Evolutionary conservation across 2,888 invertebrate species (phyloP).

Genomic region (Lasioglossum oenotherae): DNA sequence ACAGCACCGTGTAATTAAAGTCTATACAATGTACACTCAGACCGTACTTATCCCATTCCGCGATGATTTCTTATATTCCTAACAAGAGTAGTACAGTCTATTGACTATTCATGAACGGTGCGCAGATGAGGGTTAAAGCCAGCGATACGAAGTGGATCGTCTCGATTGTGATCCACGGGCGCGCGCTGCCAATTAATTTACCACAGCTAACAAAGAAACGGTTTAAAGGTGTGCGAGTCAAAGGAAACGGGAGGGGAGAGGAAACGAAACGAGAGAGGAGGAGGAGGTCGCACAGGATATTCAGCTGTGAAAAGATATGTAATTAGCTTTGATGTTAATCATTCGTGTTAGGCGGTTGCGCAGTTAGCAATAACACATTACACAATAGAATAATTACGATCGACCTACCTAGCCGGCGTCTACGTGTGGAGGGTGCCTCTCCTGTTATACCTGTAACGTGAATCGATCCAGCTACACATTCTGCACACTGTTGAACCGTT

Average conservation of each 20-base stretch:
- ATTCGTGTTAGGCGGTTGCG: slow-evolving; percentile 71
- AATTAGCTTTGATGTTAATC: slow-evolving; percentile 82
- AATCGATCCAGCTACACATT: slow-evolving; percentile 40
- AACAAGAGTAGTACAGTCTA: background rate
- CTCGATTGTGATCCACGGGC: background rate
- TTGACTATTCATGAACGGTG: background rate
- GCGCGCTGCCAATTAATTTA: slow-evolving; percentile 6
- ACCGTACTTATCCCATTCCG: background rate
- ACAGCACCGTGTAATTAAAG: background rate
- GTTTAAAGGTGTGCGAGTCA: slow-evolving; percentile 9
- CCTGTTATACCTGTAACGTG: slow-evolving; percentile 50
- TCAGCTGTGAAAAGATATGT: slow-evolving; percentile 68
- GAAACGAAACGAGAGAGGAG: slow-evolving; percentile 10
- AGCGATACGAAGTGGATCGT: background rate
- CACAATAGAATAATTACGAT: slow-evolving; percentile 78
- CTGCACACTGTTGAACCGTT: background rate
- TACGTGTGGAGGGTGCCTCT: slow-evolving; percentile 50
- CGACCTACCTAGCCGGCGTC: slow-evolving; percentile 72
- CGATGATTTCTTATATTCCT: background rate
- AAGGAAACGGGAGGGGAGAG: slow-evolving; percentile 7
- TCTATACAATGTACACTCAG: background rate
- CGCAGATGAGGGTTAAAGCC: background rate
- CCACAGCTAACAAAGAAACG: background rate
- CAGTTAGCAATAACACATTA: slow-evolving; percentile 74
- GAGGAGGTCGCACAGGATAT: slow-evolving; percentile 40